Evolutionary conservation across 2,888 invertebrate genomes (phyloP).

Genomic region (Dichetophora obliterata): DNA sequence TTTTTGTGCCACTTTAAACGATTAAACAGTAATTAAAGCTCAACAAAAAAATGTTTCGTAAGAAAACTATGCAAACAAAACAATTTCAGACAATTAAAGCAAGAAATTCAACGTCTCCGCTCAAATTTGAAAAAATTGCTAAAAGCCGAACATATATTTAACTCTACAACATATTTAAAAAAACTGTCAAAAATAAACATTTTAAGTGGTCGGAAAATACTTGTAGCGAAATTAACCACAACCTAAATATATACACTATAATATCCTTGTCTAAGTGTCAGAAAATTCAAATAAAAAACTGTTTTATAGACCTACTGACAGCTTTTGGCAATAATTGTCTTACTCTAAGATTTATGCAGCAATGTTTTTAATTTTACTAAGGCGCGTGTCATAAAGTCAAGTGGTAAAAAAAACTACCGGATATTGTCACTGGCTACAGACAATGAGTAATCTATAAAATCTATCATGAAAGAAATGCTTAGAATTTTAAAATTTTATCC

Average conservation of each 20-base stretch:
- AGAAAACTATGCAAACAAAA: too few relatives aligned
- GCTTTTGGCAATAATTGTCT: neutral
- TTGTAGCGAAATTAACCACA: neutral
- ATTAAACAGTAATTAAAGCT: conserved; percentile 13
- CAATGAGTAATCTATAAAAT: neutral
- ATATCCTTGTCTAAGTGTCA: neutral
- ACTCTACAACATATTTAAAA: too few relatives aligned
- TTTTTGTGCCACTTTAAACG: neutral
- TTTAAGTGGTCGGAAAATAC: neutral
- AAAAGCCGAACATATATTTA: too few relatives aligned
- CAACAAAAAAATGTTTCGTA: too few relatives aligned
- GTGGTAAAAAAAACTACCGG: neutral
- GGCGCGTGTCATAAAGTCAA: too few relatives aligned
- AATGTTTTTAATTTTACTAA: too few relatives aligned
- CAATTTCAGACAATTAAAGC: too few relatives aligned
- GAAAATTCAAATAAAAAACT: neutral
- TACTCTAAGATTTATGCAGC: too few relatives aligned
- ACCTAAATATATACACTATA: neutral
- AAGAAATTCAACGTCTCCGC: too few relatives aligned
- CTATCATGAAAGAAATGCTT: neutral
- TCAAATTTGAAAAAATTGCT: too few relatives aligned
- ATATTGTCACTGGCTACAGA: neutral
- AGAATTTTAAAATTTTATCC: conserved; percentile 1
- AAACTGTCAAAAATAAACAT: neutral
- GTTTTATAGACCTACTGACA: conserved; percentile 22